Base-by-base conservation (phyloP, 2,113 vertebrate genomes). In the Leucopternis melanops region DNA sequence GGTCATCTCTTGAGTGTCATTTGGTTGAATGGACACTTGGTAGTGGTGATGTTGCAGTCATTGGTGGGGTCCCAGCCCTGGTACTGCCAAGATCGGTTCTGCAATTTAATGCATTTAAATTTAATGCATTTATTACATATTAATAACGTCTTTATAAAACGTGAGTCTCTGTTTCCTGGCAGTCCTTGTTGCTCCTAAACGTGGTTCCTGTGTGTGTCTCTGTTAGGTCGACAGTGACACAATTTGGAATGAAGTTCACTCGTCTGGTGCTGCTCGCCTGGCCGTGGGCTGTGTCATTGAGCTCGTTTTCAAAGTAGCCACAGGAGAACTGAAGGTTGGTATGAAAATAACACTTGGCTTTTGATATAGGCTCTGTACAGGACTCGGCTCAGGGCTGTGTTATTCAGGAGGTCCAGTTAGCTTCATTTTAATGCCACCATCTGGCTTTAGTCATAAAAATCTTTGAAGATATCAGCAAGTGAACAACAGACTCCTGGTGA, bases 161-260 rank as follows among this genome's bases (percentile, higher is more conserved):
- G 0, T 13, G 13, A 2, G 1, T 70, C 36, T 69, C 38, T 7
- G 9, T 15, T 42, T 49, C 21, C 70, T 69, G 44, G 18, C 36
- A 86, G 58, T 62, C 58, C 74, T 72, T 13, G 1, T 42, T 52
- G 57, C 65, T 80, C 11, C 92, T 95, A 2, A 95, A 42, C 6
- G 0, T 58, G 52, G 13, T 13, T 70, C 13, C 42, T 38, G 6
- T 67, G 6, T 65, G 55, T 93, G 27, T 88, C 59, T 95, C 80
- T 9, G 0, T 22, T 81, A 99, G 99, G 99, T 99, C 18, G 99
- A 99, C 98, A 99, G 99, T 36, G 99, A 99, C 98, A 99, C 99
- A 42, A 99, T 99, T 87, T 99, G 99, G 99, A 99, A 99, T 4
- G 99, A 99, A 92, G 99, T 99, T 34, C 99, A 99, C 96, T 99